Conservation (phyloP, 2,113 vertebrate genomes). For the Archocentrus centrarchus region DNA sequence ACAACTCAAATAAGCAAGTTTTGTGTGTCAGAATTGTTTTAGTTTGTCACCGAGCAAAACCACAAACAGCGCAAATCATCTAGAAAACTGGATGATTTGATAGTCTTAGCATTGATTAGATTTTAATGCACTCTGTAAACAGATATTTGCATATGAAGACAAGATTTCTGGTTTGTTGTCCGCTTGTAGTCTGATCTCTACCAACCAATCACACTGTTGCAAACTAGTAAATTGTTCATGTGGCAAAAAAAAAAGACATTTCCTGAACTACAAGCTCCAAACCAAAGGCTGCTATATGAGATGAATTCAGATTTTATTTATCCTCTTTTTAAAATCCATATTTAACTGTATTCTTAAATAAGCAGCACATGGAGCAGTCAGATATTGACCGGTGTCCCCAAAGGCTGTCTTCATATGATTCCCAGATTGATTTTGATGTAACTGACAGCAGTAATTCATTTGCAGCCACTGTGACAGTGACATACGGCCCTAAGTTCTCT, state of each 20-base stretch:
- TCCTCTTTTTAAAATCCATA: neutral
- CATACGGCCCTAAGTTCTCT: neutral
- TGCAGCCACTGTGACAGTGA: neutral
- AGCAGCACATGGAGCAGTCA: neutral
- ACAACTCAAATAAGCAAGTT: neutral
- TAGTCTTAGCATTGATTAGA: neutral
- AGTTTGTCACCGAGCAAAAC: neutral
- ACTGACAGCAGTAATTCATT: neutral
- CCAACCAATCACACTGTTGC: neutral
- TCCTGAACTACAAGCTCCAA: neutral
- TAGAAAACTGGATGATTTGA: neutral
- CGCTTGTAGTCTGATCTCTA: neutral
- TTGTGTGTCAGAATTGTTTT: neutral
- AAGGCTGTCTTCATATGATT: neutral
- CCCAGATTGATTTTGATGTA: neutral
- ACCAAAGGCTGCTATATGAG: neutral
- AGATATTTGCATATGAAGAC: too few relatives aligned
- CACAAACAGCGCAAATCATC: neutral
- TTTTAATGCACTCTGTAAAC: neutral
- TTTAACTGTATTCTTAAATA: neutral
- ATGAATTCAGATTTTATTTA: neutral
- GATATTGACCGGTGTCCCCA: neutral
- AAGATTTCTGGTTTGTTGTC: neutral
- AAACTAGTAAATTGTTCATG: too few relatives aligned
- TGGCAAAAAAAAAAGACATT: neutral